These are phyloP conservation scores for Tetraneura akinire DNA, from an alignment of 1,140 invertebrate genomes.

Conservation along the genomic window DNA sequence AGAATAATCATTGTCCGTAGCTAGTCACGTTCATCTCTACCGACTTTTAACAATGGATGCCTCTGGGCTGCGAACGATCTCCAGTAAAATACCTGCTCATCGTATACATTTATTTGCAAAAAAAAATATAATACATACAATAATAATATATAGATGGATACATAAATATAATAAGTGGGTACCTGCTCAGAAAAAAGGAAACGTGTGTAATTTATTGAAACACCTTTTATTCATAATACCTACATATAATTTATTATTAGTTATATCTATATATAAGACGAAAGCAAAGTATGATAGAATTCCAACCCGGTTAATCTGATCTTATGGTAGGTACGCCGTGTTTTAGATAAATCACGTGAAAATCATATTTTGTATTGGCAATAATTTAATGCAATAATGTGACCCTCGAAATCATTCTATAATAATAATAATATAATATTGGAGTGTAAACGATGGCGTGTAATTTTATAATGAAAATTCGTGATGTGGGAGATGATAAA, in stretches of 20 bases:
- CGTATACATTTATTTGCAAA: conserved; percentile 8
- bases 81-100: neutral
- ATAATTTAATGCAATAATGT: neutral
- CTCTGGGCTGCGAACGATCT: neutral
- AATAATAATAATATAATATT: neutral
- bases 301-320: conserved; percentile 11
- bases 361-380: neutral
- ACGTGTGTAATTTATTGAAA: conserved; percentile 2
- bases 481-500: no score
- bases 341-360: conserved; percentile 7
- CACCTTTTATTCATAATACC: neutral
- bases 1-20: neutral
- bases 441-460: no score
- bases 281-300: neutral
- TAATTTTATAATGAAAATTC: no score
- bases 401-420: conserved; percentile 4
- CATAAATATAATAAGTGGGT: conserved; percentile 15
- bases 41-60: neutral
- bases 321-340: neutral
- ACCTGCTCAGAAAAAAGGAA: neutral
- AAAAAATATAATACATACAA: no score
- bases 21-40: conserved; percentile 11
- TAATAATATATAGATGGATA: neutral
- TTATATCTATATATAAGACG: neutral
- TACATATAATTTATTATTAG: no score